phyloP scores from a whole-genome alignment of 2,113 vertebrate species.

The Dermatemys mawii region DNA sequence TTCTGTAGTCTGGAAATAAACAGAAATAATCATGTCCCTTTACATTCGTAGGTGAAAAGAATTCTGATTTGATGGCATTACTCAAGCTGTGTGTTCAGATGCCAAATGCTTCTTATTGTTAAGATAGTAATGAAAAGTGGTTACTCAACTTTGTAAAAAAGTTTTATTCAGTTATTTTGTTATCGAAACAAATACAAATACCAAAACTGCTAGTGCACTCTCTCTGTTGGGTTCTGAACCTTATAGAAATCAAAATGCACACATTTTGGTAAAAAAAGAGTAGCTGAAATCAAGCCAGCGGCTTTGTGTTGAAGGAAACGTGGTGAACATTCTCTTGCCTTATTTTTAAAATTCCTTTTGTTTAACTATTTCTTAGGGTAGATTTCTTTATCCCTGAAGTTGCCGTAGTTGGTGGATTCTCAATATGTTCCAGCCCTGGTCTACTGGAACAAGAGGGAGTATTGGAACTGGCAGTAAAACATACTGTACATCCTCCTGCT shows the following conservation, averaged over 20 bases:
- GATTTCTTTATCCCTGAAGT: conserved; percentile 94
- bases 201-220: background rate
- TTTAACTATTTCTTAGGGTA: conserved; percentile 82
- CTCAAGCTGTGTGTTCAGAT: background rate
- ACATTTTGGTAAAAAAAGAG: background rate
- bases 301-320: background rate
- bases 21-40: background rate
- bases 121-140: background rate
- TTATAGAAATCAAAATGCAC: background rate
- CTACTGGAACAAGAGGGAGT: conserved; percentile 85
- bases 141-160: background rate
- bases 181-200: background rate
- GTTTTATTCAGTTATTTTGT: background rate
- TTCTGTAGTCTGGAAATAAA: background rate
- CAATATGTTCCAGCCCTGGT: conserved; percentile 93
- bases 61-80: background rate
- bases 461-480: conserved; percentile 93
- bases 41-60: background rate
- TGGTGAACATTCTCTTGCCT: background rate
- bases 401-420: conserved; percentile 92
- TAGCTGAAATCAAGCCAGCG: background rate
- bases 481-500: conserved; percentile 88
- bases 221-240: background rate
- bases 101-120: background rate
- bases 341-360: background rate